These are phyloP conservation scores for Syngnathus rostellatus DNA, from an alignment of 2,797 vertebrate species.

Conservation along the genomic window DNA sequence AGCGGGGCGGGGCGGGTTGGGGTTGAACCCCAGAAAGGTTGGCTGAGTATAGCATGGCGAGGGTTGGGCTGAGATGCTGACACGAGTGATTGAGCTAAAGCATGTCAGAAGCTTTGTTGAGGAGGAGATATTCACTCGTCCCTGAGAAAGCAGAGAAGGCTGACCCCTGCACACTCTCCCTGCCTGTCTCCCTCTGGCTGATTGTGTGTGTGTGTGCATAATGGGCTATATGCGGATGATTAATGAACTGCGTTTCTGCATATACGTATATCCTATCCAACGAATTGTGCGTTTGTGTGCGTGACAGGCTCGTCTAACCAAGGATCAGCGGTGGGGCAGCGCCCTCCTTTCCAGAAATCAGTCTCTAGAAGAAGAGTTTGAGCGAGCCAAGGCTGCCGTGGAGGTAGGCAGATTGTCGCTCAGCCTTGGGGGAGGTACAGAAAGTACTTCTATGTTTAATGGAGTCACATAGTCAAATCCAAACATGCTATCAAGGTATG, in stretches of 20 bases:
- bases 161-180: slow-evolving; percentile 54
- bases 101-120: slow-evolving; percentile 61
- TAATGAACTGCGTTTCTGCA: slow-evolving; percentile 8
- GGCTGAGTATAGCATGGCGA: slow-evolving; percentile 34
- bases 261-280: slow-evolving; percentile 23
- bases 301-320: slow-evolving; percentile 78
- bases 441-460: neutral
- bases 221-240: slow-evolving; percentile 7
- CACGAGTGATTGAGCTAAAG: slow-evolving; percentile 49
- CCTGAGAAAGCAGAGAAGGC: slow-evolving; percentile 50
- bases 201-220: slow-evolving; percentile 20
- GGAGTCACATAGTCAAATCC: neutral
- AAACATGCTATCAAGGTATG: too few species aligned
- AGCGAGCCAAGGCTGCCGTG: slow-evolving; percentile 96
- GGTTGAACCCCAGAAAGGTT: slow-evolving; percentile 21
- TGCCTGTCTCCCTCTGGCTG: slow-evolving; percentile 42
- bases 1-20: slow-evolving; percentile 7
- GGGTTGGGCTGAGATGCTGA: slow-evolving; percentile 42
- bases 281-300: slow-evolving; percentile 17
- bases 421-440: neutral
- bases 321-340: slow-evolving; percentile 85
- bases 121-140: slow-evolving; percentile 51
- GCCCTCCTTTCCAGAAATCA: slow-evolving; percentile 90
- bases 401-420: slow-evolving; percentile 74
- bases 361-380: slow-evolving; percentile 97